These are phyloP conservation scores for Nymphalis io DNA, from an alignment of 1,140 invertebrate genomes.

Conservation along the genomic window DNA sequence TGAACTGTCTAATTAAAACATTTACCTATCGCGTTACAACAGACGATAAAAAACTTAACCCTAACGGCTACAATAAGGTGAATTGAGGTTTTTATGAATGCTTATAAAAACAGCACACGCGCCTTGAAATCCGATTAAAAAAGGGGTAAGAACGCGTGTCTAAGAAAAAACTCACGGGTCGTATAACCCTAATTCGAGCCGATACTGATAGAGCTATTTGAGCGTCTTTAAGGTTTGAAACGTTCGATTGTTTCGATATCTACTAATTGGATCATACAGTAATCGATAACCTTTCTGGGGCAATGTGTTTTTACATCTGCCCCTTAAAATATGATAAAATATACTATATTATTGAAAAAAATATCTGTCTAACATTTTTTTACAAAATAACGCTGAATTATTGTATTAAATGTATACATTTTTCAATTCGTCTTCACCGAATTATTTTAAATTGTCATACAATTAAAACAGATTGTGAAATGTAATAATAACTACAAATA, in stretches of 20 bases:
- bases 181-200: conserved; percentile 72
- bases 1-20: conserved; percentile 70
- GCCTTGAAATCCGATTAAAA: conserved; percentile 77
- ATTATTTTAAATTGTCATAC: no score
- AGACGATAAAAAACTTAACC: conserved; percentile 68
- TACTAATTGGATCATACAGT: conserved; percentile 78
- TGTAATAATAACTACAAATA: no score
- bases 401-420: no score
- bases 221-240: conserved; percentile 60
- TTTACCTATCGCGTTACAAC: conserved; percentile 60
- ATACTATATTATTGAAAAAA: conserved; percentile 14
- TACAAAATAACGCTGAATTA: not conserved
- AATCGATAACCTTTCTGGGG: conserved; percentile 73
- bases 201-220: conserved; percentile 77
- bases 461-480: no score
- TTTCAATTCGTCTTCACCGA: no score
- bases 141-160: conserved; percentile 71
- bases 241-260: conserved; percentile 74
- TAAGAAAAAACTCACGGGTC: conserved; percentile 62
- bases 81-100: conserved; percentile 69
- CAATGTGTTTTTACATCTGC: conserved; percentile 76
- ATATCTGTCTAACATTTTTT: not conserved
- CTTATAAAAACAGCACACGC: conserved; percentile 68
- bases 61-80: conserved; percentile 76
- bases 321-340: conserved; percentile 52